These are phyloP conservation scores for Lateolabrax maculatus DNA, from an alignment of 2,797 vertebrate species.

Conservation along the genomic window DNA sequence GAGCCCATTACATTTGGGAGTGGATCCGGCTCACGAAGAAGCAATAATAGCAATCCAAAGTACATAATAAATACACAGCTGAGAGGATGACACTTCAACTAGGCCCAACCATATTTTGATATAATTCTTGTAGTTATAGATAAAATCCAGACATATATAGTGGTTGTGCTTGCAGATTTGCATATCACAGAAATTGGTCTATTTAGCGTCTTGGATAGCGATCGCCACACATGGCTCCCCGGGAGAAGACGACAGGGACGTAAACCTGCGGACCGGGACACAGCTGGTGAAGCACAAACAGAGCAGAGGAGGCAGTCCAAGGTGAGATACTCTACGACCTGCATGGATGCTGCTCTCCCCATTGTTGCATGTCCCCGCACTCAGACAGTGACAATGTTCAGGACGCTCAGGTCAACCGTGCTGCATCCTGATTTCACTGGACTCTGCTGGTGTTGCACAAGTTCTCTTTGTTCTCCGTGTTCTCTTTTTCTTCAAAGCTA, in stretches of 20 bases:
- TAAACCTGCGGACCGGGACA: slow-evolving; percentile 20
- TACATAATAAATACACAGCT: no score
- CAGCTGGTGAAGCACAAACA: slow-evolving; percentile 28
- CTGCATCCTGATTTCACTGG: slow-evolving; percentile 16
- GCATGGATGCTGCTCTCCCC: slow-evolving; percentile 18
- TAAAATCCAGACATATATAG: no score
- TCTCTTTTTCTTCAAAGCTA: neutral
- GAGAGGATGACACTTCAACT: no score
- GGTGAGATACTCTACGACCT: slow-evolving; percentile 40
- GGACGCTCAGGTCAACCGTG: slow-evolving; percentile 38
- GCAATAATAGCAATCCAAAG: no score
- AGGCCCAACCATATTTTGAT: no score
- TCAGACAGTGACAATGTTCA: slow-evolving; percentile 14
- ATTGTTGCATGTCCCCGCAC: neutral
- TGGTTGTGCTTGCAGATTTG: no score
- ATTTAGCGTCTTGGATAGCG: slow-evolving; percentile 42
- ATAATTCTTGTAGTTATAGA: no score
- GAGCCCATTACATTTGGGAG: no score
- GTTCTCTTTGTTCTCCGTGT: neutral
- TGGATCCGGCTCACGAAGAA: no score
- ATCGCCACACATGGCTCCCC: slow-evolving; percentile 26
- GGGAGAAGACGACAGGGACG: slow-evolving; percentile 21
- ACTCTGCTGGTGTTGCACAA: neutral
- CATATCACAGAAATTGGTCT: no score
- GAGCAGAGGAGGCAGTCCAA: slow-evolving; percentile 32